Conservation (phyloP, 2,797 vertebrate species). For the Valencia hispanica region DNA sequence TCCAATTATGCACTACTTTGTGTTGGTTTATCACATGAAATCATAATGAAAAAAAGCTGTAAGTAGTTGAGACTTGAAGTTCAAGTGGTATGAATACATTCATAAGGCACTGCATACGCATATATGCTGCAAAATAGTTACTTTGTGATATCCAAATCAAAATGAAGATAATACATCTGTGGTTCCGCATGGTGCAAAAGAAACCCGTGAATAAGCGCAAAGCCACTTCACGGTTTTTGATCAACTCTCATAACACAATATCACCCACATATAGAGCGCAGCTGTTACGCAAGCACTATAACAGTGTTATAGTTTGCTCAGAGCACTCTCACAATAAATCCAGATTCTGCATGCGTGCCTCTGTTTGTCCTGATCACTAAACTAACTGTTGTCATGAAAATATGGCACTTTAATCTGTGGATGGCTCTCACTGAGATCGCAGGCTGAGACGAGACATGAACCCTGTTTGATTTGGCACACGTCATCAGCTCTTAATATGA, state of each 20-base stretch:
- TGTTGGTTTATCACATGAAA: background rate
- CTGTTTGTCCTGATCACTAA: constrained; percentile 42
- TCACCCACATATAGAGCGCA: constrained; percentile 61
- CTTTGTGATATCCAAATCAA: background rate
- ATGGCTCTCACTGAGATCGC: constrained; percentile 43
- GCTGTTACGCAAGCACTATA: constrained; percentile 64
- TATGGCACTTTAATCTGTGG: constrained; percentile 43
- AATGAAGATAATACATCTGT: background rate
- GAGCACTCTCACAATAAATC: background rate
- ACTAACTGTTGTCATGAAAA: constrained; percentile 52
- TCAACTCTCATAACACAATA: constrained; percentile 37
- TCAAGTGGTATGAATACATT: background rate
- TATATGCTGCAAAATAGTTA: background rate
- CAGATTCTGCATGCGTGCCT: background rate
- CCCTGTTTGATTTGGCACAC: constrained; percentile 63
- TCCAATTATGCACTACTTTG: background rate
- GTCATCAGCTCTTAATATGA: constrained; percentile 33
- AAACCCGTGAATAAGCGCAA: constrained; percentile 2
- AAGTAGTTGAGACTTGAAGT: background rate
- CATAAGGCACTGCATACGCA: background rate
- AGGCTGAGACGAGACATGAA: constrained; percentile 43
- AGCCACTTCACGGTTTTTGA: constrained; percentile 41
- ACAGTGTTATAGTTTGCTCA: background rate
- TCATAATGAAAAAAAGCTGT: background rate
- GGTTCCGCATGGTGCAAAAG: background rate